Evolutionary conservation across 2,888 invertebrate species (phyloP).

Genomic region (Isoperla grammatica): DNA sequence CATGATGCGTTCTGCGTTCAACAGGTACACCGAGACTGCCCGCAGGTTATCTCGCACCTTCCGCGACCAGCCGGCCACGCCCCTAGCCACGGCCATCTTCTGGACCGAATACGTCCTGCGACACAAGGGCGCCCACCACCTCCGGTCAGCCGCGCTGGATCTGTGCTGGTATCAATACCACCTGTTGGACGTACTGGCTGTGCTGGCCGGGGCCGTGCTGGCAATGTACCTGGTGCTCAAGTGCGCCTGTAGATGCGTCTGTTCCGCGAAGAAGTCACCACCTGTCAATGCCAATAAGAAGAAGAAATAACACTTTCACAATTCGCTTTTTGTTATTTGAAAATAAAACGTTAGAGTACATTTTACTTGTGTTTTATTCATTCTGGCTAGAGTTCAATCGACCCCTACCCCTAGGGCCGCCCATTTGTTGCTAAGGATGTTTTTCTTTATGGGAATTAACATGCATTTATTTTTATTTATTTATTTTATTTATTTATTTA

Average conservation of each 20-base stretch:
- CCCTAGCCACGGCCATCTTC: constrained; percentile 55
- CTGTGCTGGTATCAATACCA: constrained; percentile 44
- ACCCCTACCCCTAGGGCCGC: no score
- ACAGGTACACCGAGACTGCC: constrained; percentile 44
- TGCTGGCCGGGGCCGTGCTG: background rate
- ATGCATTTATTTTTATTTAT: no score
- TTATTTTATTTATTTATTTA: no score
- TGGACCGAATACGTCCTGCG: constrained; percentile 61
- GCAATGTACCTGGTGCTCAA: background rate
- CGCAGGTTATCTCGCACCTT: constrained; percentile 44
- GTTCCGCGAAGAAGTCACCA: background rate
- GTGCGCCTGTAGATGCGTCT: background rate
- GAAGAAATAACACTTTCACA: constrained; percentile 2
- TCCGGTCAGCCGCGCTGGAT: constrained; percentile 43
- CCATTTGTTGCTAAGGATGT: no score
- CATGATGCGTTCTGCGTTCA: constrained; percentile 12
- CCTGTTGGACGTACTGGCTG: constrained; percentile 40
- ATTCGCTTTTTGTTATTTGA: no score
- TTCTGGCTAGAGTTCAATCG: no score
- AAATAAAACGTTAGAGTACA: no score
- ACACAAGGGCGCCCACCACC: constrained; percentile 43
- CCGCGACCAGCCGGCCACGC: constrained; percentile 51
- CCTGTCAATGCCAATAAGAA: background rate
- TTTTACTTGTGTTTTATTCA: no score
- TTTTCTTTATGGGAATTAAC: no score